phyloP scores from a whole-genome alignment of 2,888 invertebrate species.

The Nomada ruficornis region DNA sequence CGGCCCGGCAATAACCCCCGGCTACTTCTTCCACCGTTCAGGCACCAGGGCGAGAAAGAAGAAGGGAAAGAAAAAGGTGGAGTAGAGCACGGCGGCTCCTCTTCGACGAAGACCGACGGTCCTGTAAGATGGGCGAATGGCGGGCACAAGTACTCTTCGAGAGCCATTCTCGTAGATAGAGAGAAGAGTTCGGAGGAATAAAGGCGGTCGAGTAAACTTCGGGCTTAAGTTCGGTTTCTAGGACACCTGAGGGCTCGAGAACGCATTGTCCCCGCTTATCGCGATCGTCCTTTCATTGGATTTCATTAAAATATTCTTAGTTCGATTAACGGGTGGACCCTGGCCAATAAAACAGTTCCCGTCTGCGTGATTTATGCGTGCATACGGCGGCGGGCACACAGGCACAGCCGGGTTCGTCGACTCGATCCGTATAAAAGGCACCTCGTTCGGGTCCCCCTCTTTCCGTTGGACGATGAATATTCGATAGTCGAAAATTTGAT shows the following conservation, averaged over 20 bases:
- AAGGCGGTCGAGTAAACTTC: slow-evolving; percentile 46
- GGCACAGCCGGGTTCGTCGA: slow-evolving; percentile 21
- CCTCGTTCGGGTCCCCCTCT: not conserved
- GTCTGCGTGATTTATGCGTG: slow-evolving; percentile 20
- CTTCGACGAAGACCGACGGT: slow-evolving; percentile 31
- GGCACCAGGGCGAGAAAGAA: not conserved
- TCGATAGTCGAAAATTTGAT: slow-evolving; percentile 63
- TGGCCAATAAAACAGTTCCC: not conserved
- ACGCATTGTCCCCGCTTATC: slow-evolving; percentile 21
- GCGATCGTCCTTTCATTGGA: slow-evolving; percentile 33
- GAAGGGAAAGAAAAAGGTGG: not conserved
- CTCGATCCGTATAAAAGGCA: slow-evolving; percentile 30
- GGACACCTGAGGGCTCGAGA: slow-evolving; percentile 27
- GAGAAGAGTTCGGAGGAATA: slow-evolving; percentile 46
- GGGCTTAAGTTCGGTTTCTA: slow-evolving; percentile 21
- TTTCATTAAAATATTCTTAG: slow-evolving; percentile 19
- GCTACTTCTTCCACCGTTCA: slow-evolving; percentile 48
- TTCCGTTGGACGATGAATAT: slow-evolving; percentile 49
- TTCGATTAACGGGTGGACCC: slow-evolving; percentile 45
- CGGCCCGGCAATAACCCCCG: slow-evolving; percentile 56
- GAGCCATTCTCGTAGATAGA: slow-evolving; percentile 44
- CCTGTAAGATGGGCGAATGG: slow-evolving; percentile 50
- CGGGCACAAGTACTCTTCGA: slow-evolving; percentile 53
- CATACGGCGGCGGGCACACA: not conserved
- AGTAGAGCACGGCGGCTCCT: slow-evolving; percentile 9